phyloP scores from a whole-genome alignment of 1,140 invertebrate species.

The Aphidius gifuensis region DNA sequence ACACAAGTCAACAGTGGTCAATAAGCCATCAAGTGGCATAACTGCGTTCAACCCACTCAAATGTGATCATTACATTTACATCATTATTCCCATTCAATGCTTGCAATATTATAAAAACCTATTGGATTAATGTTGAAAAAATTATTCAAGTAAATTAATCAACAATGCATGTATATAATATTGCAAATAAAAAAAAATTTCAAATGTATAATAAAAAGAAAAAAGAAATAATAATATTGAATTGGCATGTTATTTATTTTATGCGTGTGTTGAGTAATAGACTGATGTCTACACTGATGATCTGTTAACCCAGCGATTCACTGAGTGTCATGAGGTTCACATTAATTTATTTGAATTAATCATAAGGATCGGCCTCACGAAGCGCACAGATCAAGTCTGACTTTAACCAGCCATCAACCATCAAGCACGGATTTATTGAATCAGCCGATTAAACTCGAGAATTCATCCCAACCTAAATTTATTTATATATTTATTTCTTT shows the following conservation, averaged over 20 bases:
- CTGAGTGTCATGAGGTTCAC: constrained; percentile 46
- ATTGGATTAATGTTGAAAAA: no score
- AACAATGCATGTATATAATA: no score
- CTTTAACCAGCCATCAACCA: constrained; percentile 35
- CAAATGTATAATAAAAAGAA: no score
- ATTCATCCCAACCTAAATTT: constrained; percentile 18
- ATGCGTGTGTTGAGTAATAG: background rate
- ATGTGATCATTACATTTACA: constrained; percentile 34
- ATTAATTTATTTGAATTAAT: constrained; percentile 56
- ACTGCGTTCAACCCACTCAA: constrained; percentile 45
- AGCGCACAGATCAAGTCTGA: constrained; percentile 35
- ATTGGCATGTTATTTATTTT: background rate
- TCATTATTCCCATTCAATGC: constrained; percentile 10
- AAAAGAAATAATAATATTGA: background rate
- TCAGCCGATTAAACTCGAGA: constrained; percentile 47
- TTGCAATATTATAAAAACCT: no score
- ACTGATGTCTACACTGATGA: no score
- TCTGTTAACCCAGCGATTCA: constrained; percentile 40
- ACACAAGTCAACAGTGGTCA: constrained; percentile 57
- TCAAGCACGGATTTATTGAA: constrained; percentile 54
- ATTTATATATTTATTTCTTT: constrained; percentile 5
- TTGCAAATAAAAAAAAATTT: no score
- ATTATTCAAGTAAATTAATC: no score
- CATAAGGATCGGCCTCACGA: constrained; percentile 39
- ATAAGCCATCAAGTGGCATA: constrained; percentile 53